Base-by-base conservation (phyloP, 2,797 vertebrate species). In the Cyprinella venusta region DNA sequence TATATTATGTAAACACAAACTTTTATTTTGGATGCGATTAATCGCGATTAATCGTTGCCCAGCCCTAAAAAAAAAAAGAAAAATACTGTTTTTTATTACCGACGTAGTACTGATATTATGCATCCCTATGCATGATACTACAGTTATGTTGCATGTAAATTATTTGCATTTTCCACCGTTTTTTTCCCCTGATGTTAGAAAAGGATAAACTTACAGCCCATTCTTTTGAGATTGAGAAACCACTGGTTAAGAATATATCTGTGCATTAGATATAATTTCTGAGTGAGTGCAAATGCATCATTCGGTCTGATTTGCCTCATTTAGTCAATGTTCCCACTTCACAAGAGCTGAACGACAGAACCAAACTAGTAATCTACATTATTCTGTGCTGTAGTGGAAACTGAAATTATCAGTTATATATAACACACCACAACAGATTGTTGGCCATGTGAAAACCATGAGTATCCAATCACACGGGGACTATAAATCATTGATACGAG, bases 301-400 rank as follows among this genome's bases (percentile, higher is more conserved):
- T 59, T 76, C 79, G 63, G 59, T 75, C 61, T 59, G 81, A 72
- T 88, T 87, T 84, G 78, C 63, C 80, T 38, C 36, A 36, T 79
- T 84, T 76, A 87, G 81, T 87, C 80, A 85, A 87, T 72, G 81
- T 82, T 82, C 76, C 80, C 81, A 48, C 74, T 85, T 88, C 81
- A 68, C 45, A 82, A 42, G 75, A 36, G 70, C 78, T 81, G 67
- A 83, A 69, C 80, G 80, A 75, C 79, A 84, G 54, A 76, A 72
- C 80, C 63, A 83, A 82, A 26, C 75, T 61, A 74, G 75, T 61
- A 82, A 69, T 83, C 81, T 81, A 86, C 81, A 88, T 87, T 84
- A 88, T 82, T 81, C 76, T 61, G 56, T 79, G 87, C 85, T 86
- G 78, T 71, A 76, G 74, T 67, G 65, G 78, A 85, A 87, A 84